Evolutionary conservation across 2,888 invertebrate species (phyloP).

Genomic region (Rosalia funebris): DNA sequence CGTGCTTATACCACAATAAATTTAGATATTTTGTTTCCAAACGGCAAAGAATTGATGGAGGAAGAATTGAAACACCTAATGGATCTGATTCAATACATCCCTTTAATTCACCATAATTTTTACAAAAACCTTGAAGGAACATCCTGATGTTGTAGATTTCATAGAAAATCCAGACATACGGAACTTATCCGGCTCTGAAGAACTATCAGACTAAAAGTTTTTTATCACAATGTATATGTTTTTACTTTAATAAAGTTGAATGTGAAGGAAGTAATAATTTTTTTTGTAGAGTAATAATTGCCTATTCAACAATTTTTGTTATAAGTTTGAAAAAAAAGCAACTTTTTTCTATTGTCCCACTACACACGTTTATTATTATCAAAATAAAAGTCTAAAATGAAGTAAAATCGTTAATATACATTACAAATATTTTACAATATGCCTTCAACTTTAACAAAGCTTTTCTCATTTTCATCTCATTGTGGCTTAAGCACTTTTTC

Average conservation of each 20-base stretch:
- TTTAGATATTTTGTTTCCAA: conserved; percentile 7
- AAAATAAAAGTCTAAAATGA: not conserved
- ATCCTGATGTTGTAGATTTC: not conserved
- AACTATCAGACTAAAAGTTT: not conserved
- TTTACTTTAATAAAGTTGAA: not conserved
- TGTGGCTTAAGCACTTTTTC: not conserved
- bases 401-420: not conserved
- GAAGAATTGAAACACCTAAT: not conserved
- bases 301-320: not conserved
- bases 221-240: not conserved
- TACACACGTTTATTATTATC: not conserved
- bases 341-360: not conserved
- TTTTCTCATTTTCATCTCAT: not conserved
- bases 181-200: not conserved
- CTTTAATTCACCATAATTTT: conserved; percentile 1
- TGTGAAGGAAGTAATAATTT: not conserved
- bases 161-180: not conserved
- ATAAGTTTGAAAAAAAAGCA: not conserved
- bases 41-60: not conserved
- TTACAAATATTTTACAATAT: not conserved
- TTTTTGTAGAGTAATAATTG: not conserved
- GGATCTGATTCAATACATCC: not conserved
- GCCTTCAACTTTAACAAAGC: not conserved
- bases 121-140: not conserved
- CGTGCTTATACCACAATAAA: not conserved